Evolutionary conservation across 2,113 vertebrate genomes (phyloP).

Genomic region (Notothenia coriiceps): DNA sequence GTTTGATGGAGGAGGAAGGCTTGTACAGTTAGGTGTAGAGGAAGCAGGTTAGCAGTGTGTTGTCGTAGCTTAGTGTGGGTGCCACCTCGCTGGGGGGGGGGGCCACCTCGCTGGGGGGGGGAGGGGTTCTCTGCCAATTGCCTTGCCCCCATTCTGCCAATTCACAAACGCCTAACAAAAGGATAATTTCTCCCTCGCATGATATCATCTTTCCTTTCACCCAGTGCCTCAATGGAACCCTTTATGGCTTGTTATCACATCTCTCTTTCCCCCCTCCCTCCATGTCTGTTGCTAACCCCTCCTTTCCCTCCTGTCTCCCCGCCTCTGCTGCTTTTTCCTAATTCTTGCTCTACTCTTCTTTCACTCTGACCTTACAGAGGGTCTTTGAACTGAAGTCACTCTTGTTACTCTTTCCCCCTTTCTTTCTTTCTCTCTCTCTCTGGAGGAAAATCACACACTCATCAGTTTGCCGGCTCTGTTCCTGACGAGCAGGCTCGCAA

Average conservation of each 20-base stretch:
- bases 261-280: conserved; percentile 37
- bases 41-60: conserved; percentile 21
- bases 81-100: conserved; percentile 41
- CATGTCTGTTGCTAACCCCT: conserved; percentile 46
- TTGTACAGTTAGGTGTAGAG: conserved; percentile 1
- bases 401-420: conserved; percentile 59
- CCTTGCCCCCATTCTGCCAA: conserved; percentile 70
- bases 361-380: conserved; percentile 78
- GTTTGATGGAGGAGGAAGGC: conserved; percentile 25
- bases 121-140: conserved; percentile 42
- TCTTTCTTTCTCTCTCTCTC: conserved; percentile 54
- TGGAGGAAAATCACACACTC: conserved; percentile 84
- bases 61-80: conserved; percentile 6
- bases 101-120: conserved; percentile 41
- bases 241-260: conserved; percentile 80
- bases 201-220: conserved; percentile 84
- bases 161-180: conserved; percentile 75
- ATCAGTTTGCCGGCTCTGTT: conserved; percentile 85
- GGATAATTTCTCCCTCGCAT: conserved; percentile 75
- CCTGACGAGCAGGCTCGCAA: conserved; percentile 79
- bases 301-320: conserved; percentile 27
- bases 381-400: conserved; percentile 71
- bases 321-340: conserved; percentile 38
- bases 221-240: conserved; percentile 68
- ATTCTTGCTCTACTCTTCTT: conserved; percentile 58